Evolutionary conservation across 2,113 vertebrate genomes (phyloP).

Genomic region (Arvicanthis niloticus): DNA sequence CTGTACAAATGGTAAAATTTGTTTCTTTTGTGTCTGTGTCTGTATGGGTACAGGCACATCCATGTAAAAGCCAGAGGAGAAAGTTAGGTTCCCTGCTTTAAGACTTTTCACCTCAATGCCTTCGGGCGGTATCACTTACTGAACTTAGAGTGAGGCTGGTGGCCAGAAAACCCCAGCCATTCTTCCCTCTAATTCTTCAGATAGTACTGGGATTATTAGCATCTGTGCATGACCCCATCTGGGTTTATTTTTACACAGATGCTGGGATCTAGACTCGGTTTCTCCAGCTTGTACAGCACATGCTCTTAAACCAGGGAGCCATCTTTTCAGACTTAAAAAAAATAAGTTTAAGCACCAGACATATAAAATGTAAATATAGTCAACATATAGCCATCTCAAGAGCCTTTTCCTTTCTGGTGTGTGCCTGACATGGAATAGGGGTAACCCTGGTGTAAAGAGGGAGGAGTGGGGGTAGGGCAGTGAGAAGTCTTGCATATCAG

Average conservation of each 20-base stretch:
- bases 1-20: neutral
- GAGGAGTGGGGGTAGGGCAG: neutral
- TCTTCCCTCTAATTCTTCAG: neutral
- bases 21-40: rapidly evolving
- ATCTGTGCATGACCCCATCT: too few species aligned
- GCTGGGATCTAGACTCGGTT: neutral
- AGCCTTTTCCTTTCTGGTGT: neutral
- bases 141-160: too few species aligned
- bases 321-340: neutral
- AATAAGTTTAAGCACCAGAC: neutral
- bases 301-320: neutral
- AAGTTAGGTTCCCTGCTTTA: neutral
- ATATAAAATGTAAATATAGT: neutral
- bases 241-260: neutral
- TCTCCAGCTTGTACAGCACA: neutral
- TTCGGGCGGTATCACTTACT: neutral
- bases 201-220: neutral
- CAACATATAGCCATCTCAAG: neutral
- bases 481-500: neutral
- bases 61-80: too few species aligned
- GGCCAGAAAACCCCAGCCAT: too few species aligned
- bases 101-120: too few species aligned
- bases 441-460: neutral
- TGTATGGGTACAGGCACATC: neutral
- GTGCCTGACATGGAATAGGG: neutral